Conservation (phyloP, 2,888 invertebrate genomes). For the Scaptodrosophila latifasciaeformis region DNA sequence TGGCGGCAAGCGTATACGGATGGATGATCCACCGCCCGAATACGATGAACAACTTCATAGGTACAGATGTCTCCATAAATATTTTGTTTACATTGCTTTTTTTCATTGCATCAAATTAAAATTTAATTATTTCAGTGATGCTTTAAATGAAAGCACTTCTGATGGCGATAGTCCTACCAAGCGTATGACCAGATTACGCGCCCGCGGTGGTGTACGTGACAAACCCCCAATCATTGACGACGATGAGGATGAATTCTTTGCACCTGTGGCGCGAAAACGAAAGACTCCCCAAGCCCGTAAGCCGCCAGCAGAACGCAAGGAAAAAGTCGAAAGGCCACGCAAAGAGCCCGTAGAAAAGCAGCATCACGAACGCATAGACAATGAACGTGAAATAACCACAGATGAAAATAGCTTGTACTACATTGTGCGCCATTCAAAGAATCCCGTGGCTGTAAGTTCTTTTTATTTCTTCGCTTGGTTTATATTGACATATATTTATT, state of each 20-base stretch:
- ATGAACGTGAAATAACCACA: conserved; percentile 77
- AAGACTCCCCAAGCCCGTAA: conserved; percentile 63
- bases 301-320: conserved; percentile 66
- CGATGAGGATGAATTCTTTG: conserved; percentile 74
- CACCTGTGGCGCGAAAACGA: conserved; percentile 71
- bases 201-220: conserved; percentile 76
- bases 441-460: conserved; percentile 82
- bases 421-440: conserved; percentile 87
- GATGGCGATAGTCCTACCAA: conserved; percentile 78
- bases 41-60: conserved; percentile 79
- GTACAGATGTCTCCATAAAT: conserved; percentile 19
- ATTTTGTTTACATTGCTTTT: neutral
- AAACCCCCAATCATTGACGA: conserved; percentile 76
- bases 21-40: conserved; percentile 93
- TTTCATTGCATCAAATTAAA: neutral
- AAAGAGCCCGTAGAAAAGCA: conserved; percentile 73
- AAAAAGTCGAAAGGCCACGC: conserved; percentile 72
- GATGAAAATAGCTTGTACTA: conserved; percentile 91
- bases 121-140: conserved; percentile 54
- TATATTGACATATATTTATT: too few relatives aligned
- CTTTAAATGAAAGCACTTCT: conserved; percentile 73
- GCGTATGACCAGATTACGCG: conserved; percentile 81
- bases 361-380: conserved; percentile 72
- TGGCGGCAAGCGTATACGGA: conserved; percentile 92
- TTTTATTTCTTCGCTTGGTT: neutral